Conservation (phyloP, 2,888 invertebrate species). For the Erebia aethiops region DNA sequence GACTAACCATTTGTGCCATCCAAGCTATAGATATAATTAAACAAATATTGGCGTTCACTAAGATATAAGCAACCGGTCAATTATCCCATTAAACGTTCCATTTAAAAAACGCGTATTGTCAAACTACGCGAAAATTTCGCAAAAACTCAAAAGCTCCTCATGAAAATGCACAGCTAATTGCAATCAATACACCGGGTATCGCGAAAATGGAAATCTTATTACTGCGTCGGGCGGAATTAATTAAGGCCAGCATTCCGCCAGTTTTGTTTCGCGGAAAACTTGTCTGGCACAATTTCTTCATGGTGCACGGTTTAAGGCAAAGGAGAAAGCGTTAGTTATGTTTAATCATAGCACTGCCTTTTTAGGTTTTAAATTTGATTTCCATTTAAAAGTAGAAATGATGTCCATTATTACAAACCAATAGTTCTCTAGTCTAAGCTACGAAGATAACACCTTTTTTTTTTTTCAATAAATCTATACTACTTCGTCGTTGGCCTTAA, state of each 20-base stretch:
- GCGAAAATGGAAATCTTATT: constrained; percentile 33
- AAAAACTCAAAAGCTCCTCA: constrained; percentile 2
- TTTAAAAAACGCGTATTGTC: not conserved
- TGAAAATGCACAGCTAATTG: constrained; percentile 22
- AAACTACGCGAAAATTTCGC: not conserved
- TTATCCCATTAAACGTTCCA: not conserved
- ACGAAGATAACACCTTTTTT: no score
- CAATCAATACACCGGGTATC: constrained; percentile 20
- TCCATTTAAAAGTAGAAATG: no score
- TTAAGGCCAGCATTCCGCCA: constrained; percentile 45
- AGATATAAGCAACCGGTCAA: not conserved
- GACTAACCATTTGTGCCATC: no score
- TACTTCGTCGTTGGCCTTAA: no score
- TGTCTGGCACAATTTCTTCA: constrained; percentile 43
- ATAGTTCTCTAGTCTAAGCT: no score
- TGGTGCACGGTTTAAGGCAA: constrained; percentile 13
- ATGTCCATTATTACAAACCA: no score
- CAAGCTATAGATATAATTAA: no score
- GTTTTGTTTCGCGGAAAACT: constrained; percentile 50
- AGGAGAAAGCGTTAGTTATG: constrained; percentile 13
- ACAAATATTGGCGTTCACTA: not conserved
- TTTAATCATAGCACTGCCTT: no score
- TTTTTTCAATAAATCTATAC: no score
- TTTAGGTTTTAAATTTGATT: no score
- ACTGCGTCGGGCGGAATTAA: constrained; percentile 45